Evolutionary conservation across 2,113 vertebrate species (phyloP).

Genomic region (Hemichromis elongatus): DNA sequence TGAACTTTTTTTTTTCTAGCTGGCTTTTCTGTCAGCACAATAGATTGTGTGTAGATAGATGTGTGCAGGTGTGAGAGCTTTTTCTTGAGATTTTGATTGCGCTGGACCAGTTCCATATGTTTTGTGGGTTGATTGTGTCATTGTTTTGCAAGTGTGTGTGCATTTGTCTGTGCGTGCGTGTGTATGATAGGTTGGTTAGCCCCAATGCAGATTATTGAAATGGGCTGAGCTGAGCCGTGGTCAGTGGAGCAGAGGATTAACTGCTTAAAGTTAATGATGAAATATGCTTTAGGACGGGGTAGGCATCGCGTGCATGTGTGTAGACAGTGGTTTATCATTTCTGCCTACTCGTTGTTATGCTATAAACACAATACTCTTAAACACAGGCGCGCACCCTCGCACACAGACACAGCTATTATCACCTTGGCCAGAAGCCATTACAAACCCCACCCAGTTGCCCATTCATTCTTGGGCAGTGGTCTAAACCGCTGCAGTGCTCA

Average conservation of each 20-base stretch:
- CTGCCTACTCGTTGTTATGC: not conserved
- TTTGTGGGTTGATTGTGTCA: constrained; percentile 37
- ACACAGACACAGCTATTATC: not conserved
- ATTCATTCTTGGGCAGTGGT: constrained; percentile 12
- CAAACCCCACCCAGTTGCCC: constrained; percentile 7
- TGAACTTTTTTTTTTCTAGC: not conserved
- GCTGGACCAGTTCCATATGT: constrained; percentile 52
- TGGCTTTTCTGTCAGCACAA: not conserved
- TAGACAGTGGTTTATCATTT: constrained; percentile 25
- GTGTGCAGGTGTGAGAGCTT: not conserved
- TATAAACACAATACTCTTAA: constrained; percentile 18
- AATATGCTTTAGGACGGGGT: constrained; percentile 67
- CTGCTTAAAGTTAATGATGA: constrained; percentile 78
- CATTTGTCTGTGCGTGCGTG: not conserved
- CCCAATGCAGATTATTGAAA: constrained; percentile 78
- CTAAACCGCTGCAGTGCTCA: constrained; percentile 21
- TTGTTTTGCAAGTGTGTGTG: constrained; percentile 21
- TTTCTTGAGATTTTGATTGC: constrained; percentile 42
- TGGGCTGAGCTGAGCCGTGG: constrained; percentile 59
- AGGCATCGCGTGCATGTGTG: constrained; percentile 9
- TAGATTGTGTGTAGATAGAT: constrained; percentile 2
- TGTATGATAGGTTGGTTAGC: constrained; percentile 51
- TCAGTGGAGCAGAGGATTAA: constrained; percentile 80
- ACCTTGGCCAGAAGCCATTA: not conserved
- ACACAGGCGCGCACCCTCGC: not conserved